Conservation (phyloP, 1,140 invertebrate genomes). For the Zaprionus capensis region DNA sequence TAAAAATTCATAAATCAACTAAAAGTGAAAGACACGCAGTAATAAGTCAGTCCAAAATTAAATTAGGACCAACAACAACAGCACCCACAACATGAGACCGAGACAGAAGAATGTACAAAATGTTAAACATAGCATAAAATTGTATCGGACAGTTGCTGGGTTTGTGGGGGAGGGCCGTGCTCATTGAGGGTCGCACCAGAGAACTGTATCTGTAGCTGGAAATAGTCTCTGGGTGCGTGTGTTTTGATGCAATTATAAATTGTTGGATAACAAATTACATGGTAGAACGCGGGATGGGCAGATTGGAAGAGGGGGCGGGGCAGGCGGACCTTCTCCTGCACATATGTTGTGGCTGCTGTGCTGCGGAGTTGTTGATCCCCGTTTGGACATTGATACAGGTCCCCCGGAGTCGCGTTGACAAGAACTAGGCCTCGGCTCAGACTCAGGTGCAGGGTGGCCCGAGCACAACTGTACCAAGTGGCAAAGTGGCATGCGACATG, state of each 20-base stretch:
- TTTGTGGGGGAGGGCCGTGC: neutral
- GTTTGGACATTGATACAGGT: constrained; percentile 76
- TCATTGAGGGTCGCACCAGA: constrained; percentile 49
- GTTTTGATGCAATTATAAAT: constrained; percentile 81
- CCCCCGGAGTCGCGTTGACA: constrained; percentile 59
- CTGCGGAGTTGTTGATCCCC: constrained; percentile 10
- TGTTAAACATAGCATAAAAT: constrained; percentile 81
- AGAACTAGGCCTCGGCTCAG: constrained; percentile 34
- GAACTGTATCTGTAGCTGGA: constrained; percentile 56
- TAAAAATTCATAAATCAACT: constrained; percentile 79
- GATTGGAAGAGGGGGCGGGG: neutral
- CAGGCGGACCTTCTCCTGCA: constrained; percentile 31
- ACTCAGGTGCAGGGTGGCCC: constrained; percentile 50
- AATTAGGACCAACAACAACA: constrained; percentile 53
- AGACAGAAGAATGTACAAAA: constrained; percentile 71
- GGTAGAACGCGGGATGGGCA: constrained; percentile 8
- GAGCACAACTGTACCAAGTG: constrained; percentile 49
- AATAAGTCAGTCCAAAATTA: constrained; percentile 58
- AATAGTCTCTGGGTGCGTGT: constrained; percentile 55
- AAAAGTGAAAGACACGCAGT: constrained; percentile 50
- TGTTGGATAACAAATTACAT: constrained; percentile 82
- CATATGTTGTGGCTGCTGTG: constrained; percentile 61
- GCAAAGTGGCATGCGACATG: constrained; percentile 22
- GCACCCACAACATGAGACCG: constrained; percentile 45
- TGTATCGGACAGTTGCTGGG: constrained; percentile 69